phyloP scores from a whole-genome alignment of 2,888 invertebrate genomes.

The Axea sp. region DNA sequence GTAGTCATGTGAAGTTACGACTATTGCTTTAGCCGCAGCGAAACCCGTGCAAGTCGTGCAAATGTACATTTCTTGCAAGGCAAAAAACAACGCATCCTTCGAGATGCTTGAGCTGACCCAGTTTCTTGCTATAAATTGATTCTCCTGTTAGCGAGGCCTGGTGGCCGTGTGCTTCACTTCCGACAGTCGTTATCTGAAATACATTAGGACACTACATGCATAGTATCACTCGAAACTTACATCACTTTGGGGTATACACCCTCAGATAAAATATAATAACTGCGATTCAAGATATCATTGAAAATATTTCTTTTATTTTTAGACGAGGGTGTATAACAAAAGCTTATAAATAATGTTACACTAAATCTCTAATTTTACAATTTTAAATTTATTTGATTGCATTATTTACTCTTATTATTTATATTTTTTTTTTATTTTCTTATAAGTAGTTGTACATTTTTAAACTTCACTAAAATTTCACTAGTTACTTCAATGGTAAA shows the following conservation, averaged over 20 bases:
- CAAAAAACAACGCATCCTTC: slow-evolving; percentile 56
- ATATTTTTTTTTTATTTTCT: too few relatives aligned
- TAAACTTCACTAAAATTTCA: too few relatives aligned
- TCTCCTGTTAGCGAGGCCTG: slow-evolving; percentile 59
- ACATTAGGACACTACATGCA: slow-evolving; percentile 50
- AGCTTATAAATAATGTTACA: too few relatives aligned
- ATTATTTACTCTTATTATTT: too few relatives aligned
- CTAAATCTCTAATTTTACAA: too few relatives aligned
- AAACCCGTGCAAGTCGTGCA: slow-evolving; percentile 23
- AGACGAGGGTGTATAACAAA: too few relatives aligned
- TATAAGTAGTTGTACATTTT: too few relatives aligned
- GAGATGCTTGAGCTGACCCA: slow-evolving; percentile 59
- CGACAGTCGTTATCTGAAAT: slow-evolving; percentile 62
- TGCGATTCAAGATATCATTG: too few relatives aligned
- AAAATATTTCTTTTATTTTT: too few relatives aligned
- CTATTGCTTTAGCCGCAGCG: not conserved
- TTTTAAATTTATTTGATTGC: too few relatives aligned
- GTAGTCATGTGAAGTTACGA: slow-evolving; percentile 2
- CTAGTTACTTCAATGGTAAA: too few relatives aligned
- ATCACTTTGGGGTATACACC: slow-evolving; percentile 23
- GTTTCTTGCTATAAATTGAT: slow-evolving; percentile 61
- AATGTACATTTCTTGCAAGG: slow-evolving; percentile 32
- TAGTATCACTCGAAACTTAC: slow-evolving; percentile 45
- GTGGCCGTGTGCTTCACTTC: slow-evolving; percentile 58
- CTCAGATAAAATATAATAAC: too few relatives aligned